Conservation (phyloP, 2,113 vertebrate species). For the Pomatostomus ruficeps region DNA sequence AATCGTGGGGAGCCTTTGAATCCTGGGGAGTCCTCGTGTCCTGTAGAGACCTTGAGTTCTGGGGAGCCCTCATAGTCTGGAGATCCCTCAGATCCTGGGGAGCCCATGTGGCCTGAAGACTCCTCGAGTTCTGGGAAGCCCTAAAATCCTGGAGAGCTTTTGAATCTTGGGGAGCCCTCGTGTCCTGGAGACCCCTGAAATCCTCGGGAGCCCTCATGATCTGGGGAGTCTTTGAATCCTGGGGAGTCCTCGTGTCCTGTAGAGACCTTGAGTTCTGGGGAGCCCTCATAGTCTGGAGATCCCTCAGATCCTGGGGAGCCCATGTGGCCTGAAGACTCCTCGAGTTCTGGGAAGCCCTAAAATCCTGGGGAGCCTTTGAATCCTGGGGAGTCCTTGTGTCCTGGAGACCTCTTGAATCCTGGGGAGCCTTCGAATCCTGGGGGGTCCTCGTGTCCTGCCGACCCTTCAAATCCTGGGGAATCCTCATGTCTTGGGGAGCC, state of each 20-base stretch:
- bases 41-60: too few species aligned
- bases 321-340: too few species aligned
- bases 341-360: background rate
- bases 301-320: background rate
- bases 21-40: fast-evolving
- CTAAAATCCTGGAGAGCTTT: too few species aligned
- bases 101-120: too few species aligned
- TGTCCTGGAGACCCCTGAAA: fast-evolving
- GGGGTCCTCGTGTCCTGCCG: fast-evolving
- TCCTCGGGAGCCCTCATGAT: fast-evolving
- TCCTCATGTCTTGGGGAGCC: fast-evolving
- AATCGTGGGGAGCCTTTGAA: background rate
- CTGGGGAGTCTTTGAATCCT: background rate
- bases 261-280: fast-evolving
- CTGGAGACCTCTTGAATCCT: background rate
- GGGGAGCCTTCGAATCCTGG: too few species aligned
- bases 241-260: background rate
- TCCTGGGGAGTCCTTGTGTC: too few species aligned
- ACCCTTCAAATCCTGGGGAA: too few species aligned
- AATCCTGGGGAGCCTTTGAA: fast-evolving
- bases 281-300: background rate
- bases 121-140: background rate
- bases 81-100: fast-evolving
- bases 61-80: too few species aligned
- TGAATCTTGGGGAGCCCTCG: background rate